These are phyloP conservation scores for Diplolepis rosae DNA, from an alignment of 2,888 invertebrate genomes.

Conservation along the genomic window DNA sequence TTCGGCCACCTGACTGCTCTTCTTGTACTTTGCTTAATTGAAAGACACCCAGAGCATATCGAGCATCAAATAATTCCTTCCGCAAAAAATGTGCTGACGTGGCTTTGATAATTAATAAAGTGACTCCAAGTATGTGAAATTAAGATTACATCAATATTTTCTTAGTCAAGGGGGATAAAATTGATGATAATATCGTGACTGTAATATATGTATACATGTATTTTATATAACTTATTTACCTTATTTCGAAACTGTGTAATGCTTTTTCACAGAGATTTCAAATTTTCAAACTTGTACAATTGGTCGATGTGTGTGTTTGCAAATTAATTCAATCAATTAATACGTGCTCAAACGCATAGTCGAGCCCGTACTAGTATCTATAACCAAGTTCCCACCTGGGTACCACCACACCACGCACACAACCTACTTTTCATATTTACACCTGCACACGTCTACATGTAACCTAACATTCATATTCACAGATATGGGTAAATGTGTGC, in stretches of 20 bases:
- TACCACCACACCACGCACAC: constrained; percentile 38
- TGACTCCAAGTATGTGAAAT: constrained; percentile 14
- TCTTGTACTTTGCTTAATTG: not conserved
- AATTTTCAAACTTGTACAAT: not conserved
- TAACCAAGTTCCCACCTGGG: constrained; percentile 39
- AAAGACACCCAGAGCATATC: not conserved
- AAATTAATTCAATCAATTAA: constrained; percentile 67
- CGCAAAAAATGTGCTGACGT: constrained; percentile 29
- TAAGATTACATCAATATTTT: constrained; percentile 16
- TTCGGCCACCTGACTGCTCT: not conserved
- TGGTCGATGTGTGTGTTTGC: constrained; percentile 41
- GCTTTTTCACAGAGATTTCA: not conserved
- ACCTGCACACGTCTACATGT: constrained; percentile 6
- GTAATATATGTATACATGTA: not conserved
- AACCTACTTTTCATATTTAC: constrained; percentile 33
- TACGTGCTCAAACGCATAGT: constrained; percentile 56
- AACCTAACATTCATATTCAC: not conserved
- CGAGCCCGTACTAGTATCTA: constrained; percentile 40
- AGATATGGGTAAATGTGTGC: constrained; percentile 34
- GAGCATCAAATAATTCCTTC: constrained; percentile 20
- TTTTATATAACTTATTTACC: not conserved
- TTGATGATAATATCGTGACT: not conserved
- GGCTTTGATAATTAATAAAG: constrained; percentile 23
- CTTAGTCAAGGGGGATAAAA: not conserved
- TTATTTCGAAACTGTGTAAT: no score